phyloP scores from a whole-genome alignment of 2,888 invertebrate species.

The Leucophenga maculata region DNA sequence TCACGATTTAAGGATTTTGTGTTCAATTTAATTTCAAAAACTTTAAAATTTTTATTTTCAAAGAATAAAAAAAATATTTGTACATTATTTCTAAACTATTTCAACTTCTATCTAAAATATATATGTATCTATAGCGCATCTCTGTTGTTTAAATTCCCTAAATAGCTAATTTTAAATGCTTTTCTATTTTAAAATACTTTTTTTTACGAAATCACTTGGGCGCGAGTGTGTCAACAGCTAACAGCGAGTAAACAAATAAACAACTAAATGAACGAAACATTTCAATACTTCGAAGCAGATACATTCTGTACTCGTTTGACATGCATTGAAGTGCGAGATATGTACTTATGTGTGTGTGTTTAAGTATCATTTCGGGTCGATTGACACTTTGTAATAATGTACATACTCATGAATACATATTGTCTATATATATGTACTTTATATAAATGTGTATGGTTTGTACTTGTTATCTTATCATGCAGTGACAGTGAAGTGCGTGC shows the following conservation, averaged over 20 bases:
- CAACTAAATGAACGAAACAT: slow-evolving; percentile 1
- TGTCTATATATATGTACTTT: slow-evolving; percentile 9
- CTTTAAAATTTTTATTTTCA: too few relatives aligned
- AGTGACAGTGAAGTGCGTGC: slow-evolving; percentile 29
- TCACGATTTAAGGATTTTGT: too few relatives aligned
- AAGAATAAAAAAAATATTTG: too few relatives aligned
- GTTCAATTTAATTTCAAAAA: too few relatives aligned
- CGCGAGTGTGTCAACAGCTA: slow-evolving; percentile 16
- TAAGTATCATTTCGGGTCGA: slow-evolving; percentile 24
- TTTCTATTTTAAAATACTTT: slow-evolving; percentile 3
- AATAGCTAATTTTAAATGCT: not conserved
- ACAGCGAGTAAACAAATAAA: slow-evolving; percentile 7
- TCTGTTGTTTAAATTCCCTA: not conserved
- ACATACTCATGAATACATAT: not conserved
- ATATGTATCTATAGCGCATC: too few relatives aligned
- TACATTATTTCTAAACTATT: too few relatives aligned
- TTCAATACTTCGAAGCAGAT: not conserved
- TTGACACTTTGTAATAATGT: slow-evolving; percentile 41
- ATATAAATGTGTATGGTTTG: slow-evolving; percentile 28
- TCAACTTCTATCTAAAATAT: too few relatives aligned
- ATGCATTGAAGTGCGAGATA: not conserved
- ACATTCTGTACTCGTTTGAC: not conserved
- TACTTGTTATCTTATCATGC: slow-evolving; percentile 47
- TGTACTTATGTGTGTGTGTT: not conserved
- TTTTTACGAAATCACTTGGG: slow-evolving; percentile 16